Base-by-base conservation (phyloP, 1,140 invertebrate species). In the Spodoptera frugiperda region DNA sequence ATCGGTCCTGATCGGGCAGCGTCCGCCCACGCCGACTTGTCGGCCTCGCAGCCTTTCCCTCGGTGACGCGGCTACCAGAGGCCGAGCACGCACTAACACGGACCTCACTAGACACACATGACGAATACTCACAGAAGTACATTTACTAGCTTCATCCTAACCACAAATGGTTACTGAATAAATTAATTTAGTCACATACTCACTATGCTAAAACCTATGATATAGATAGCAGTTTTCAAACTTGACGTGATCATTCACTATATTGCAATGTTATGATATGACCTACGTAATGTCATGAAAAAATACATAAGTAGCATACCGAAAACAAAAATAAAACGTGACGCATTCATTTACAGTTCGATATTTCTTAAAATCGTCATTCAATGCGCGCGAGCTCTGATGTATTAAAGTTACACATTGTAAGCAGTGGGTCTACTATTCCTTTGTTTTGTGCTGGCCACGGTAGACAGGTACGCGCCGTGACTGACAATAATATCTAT, bases 21-120 rank as follows among this genome's bases (percentile, higher is more conserved):
- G 61, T 78, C 78, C 78, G 80, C 78, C 82, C 78, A 81, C 80
- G 46, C 63, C 54, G 19, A 54, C 44, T n/a, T 21, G 21, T 68
- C 44, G 77, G 77, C 81, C 83, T 81, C 71, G 78, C 61, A 78
- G 78, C 83, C 83, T 84, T 84, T 84, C 83, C 78, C 81, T 84
- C 68, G 17, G 75, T 80, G 80, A 82, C 82, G 78, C 75, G 49
- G 65, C 67, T 57, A 57, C 54, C 14, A 48, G 61, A 73, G 74
- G 73, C 73, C 77, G 55, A 33, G 46, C 48, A 65, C 53, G 73
- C 72, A 65, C 55, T 33, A 57, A 79, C 11, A 59, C 78, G 67
- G 76, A 77, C 70, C 54, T 77, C 65, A 70, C 68, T 61, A 51
- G 1, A 17, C 48, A 54, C 25, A 70, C 12, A 33, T 65, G 9